These are phyloP conservation scores for Catharus ustulatus DNA, from an alignment of 2,797 vertebrate species.

Conservation along the genomic window DNA sequence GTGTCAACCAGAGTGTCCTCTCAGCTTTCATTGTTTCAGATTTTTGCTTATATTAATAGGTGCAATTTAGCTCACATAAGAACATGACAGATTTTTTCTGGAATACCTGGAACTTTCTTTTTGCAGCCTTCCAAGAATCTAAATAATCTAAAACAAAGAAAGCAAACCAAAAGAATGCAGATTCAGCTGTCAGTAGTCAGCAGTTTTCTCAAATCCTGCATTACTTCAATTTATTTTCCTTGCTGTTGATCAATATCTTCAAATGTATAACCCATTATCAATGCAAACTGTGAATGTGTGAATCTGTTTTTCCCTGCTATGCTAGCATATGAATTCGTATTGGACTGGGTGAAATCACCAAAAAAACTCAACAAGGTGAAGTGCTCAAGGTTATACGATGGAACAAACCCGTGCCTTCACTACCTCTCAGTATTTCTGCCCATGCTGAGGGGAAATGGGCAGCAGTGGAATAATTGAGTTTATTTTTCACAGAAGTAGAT, in stretches of 20 bases:
- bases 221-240: slow-evolving; percentile 57
- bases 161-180: slow-evolving; percentile 5
- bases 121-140: neutral
- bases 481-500: neutral
- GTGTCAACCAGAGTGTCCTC: neutral
- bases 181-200: slow-evolving; percentile 41
- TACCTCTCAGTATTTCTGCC: neutral
- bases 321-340: slow-evolving; percentile 33
- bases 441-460: neutral
- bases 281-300: neutral
- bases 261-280: slow-evolving; percentile 51
- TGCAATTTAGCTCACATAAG: neutral
- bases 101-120: neutral
- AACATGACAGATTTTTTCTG: neutral
- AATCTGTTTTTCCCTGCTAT: slow-evolving; percentile 36
- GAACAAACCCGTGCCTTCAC: neutral
- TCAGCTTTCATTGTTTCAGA: neutral
- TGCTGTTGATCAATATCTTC: slow-evolving; percentile 44
- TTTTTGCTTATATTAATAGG: neutral
- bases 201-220: slow-evolving; percentile 46
- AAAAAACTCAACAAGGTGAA: neutral
- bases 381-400: slow-evolving; percentile 13
- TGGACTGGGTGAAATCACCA: slow-evolving; percentile 38
- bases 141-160: slow-evolving; percentile 33
- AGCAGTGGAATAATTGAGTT: neutral